A percentile compares a stretch with the other conserved stretches of the same genome.
phyloP scores from a whole-genome alignment of 2,888 invertebrate species.

The Mylabris sibirica region DNA sequence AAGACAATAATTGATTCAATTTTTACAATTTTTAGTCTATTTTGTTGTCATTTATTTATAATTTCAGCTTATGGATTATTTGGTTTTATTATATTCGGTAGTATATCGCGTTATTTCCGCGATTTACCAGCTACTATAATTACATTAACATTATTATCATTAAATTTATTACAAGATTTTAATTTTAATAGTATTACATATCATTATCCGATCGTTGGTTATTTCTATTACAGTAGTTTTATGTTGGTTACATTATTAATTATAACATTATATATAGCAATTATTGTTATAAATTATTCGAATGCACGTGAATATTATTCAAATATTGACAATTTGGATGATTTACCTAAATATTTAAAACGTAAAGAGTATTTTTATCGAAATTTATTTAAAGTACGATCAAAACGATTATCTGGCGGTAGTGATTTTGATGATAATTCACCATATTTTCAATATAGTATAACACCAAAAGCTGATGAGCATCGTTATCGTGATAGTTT shows the following conservation, averaged over 20 bases:
- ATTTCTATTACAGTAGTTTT: slow-evolving; percentile 27
- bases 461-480: slow-evolving; percentile 42
- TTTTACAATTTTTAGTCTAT: slow-evolving; percentile 37
- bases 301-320: slow-evolving; percentile 44
- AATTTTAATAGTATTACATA: slow-evolving; percentile 23
- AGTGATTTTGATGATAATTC: slow-evolving; percentile 31
- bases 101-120: slow-evolving; percentile 37
- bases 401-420: slow-evolving; percentile 31
- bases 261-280: slow-evolving; percentile 40
- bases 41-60: slow-evolving; percentile 25
- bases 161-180: slow-evolving; percentile 35
- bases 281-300: slow-evolving; percentile 43
- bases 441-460: slow-evolving; percentile 8
- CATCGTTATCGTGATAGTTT: slow-evolving; percentile 41
- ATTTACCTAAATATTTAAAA: slow-evolving; percentile 38
- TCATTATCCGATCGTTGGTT: slow-evolving; percentile 5
- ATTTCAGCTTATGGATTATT: slow-evolving; percentile 24
- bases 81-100: slow-evolving; percentile 14
- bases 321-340: slow-evolving; percentile 30
- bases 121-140: slow-evolving; percentile 35
- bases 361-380: slow-evolving; percentile 41
- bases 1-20: slow-evolving; percentile 42
- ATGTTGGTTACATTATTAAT: slow-evolving; percentile 37
- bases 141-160: slow-evolving; percentile 39
- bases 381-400: slow-evolving; percentile 33